Base-by-base conservation (phyloP, 2,113 vertebrate species). In the Misgurnus anguillicaudatus region DNA sequence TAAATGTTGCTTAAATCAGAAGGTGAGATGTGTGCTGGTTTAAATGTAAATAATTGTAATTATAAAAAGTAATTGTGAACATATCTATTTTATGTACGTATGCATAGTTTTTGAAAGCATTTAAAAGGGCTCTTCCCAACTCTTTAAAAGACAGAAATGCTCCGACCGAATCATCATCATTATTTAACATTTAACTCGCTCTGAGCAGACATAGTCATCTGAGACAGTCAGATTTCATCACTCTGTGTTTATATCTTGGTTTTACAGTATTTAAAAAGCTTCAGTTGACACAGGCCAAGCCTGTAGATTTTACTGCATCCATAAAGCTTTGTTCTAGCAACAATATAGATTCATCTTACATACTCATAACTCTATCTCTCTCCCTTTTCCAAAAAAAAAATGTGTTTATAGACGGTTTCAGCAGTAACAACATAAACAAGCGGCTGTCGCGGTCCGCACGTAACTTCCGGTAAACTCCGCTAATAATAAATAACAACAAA, bases 291-390 rank as follows among this genome's bases (percentile, higher is more conserved):
- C 60, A 78, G 53, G 79, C 63, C 74, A 74, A 77, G 75, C 75
- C 73, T 42, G 57, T 61, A 81, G 79, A 67, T 61, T 82, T 84
- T 82, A 84, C 42, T 79, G 65, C 47, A 19, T 13, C 71, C 31
- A 76, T 79, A 84, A 84, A 75, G 76, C 70, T 75, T 16, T 55
- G n/a, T 62, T 21, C 61, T 81, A 53, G 69, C 78, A 78, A 78
- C 68, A 78, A 78, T 80, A 77, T 66, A 80, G 53, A 68, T 63
- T 39, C 76, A 80, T 79, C 60, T 72, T 79, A 76, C 62, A 21
- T 53, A 82, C 57, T 68, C 57, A 83, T 80, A 72, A 47, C 69
- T 70, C 45, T 61, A n/a, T 24, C 31, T 61, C n/a, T 73, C 53
- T 13, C 64, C 24, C 62, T 61, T 9, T n/a, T 47, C 39, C 17